Base-by-base conservation (phyloP, 2,113 vertebrate genomes). In the Phaethornis superciliosus region DNA sequence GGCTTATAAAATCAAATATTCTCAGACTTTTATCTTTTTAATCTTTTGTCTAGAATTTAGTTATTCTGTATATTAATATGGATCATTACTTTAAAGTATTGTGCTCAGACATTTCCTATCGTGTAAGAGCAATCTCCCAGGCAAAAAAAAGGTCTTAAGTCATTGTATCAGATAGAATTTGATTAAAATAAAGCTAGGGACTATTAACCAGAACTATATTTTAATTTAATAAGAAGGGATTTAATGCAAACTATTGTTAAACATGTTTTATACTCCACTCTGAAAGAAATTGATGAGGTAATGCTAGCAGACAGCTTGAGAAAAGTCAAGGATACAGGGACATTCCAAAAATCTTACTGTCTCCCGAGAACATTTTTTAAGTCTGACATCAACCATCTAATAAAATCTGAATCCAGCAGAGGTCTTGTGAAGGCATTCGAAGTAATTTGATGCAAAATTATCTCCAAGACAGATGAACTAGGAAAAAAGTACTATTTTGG, bases 301-400 rank as follows among this genome's bases (percentile, higher is more conserved):
- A 97, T 88, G 77, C 60, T 44, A 89, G 71, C 85, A 96, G 93
- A 94, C 78, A 79, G 87, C 80, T 93, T 65, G 91, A 86, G 75
- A 77, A 81, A 95, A 96, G 89, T 90, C 95, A 95, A 95, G 82
- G 85, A 32, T 93, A 96, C 76, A 7, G n/a, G 67, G 84, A 92
- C 85, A 96, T 94, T 96, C 94, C 92, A 95, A 88, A 94, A 92
- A 92, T 81, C 84, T 85, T 76, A 60, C 92, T 90, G 91, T 96
- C 93, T 97, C 94, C 59, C 58, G 46, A 96, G 95, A 92, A 96
- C 94, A 95, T 96, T 95, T 95, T 94, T 93, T 46, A 95, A 94
- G 92, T 90, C 97, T 92, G 95, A 97, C 78, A 95, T 91, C 93
- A 97, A 85, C 77, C 62, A 78, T 91, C 75, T 88, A 93, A 95